Conservation (phyloP, 2,113 vertebrate species). For the Chlorodrepanis virens region DNA sequence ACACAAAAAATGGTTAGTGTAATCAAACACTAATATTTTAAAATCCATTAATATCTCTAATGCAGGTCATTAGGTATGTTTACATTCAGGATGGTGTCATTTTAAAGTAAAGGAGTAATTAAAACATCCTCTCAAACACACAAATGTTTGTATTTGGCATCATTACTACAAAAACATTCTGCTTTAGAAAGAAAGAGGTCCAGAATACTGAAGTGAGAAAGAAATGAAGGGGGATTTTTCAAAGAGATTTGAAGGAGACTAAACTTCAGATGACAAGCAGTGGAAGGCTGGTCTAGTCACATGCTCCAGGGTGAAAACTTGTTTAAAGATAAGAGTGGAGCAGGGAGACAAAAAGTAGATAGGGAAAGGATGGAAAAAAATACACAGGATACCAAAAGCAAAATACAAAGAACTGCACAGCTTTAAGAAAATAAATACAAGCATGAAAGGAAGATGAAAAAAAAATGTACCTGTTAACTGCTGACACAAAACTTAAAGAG, state of each 20-base stretch:
- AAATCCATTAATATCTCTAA: background rate
- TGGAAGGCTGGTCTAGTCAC: background rate
- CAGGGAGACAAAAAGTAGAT: background rate
- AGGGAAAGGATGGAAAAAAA: background rate
- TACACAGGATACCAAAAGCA: background rate
- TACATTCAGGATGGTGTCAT: background rate
- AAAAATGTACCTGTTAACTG: background rate
- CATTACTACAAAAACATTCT: background rate
- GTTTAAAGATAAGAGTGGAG: background rate
- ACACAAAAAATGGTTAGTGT: background rate
- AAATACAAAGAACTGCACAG: background rate
- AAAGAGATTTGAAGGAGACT: constrained; percentile 26
- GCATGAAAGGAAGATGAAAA: background rate
- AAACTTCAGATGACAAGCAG: background rate
- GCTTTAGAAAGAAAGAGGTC: background rate
- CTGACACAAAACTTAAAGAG: background rate
- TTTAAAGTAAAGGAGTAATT: background rate
- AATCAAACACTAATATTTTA: background rate
- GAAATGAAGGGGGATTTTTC: background rate
- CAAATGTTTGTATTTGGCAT: background rate
- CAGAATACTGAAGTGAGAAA: background rate
- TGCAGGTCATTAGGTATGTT: background rate
- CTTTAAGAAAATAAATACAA: background rate
- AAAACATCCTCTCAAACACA: background rate
- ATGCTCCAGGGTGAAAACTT: background rate